These are phyloP conservation scores for Ageneiosus marmoratus DNA, from an alignment of 2,113 vertebrate genomes.

Conservation along the genomic window DNA sequence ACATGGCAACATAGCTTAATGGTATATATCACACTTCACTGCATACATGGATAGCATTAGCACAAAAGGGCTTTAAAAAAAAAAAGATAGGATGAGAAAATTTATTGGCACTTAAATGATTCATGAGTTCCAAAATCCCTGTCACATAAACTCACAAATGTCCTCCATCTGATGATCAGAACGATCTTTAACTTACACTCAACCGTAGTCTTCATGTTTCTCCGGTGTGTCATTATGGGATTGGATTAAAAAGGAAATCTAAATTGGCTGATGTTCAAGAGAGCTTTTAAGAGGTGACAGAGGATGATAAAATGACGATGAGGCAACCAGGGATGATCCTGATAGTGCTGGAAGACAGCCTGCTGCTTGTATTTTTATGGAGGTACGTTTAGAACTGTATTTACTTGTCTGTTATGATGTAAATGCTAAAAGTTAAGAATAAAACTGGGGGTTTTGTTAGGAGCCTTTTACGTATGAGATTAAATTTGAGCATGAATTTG, in stretches of 20 bases:
- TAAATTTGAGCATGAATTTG: background rate
- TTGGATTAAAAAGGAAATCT: conserved; percentile 26
- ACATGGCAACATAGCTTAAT: background rate
- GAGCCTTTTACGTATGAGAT: background rate
- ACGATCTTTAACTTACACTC: conserved; percentile 40
- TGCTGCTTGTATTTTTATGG: background rate
- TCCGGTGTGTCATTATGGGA: background rate
- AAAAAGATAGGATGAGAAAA: conserved; percentile 17
- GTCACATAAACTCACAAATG: conserved; percentile 13
- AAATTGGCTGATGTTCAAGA: conserved; percentile 40
- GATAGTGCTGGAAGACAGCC: background rate
- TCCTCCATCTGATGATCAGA: conserved; percentile 18
- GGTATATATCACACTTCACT: background rate
- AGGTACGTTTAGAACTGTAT: background rate
- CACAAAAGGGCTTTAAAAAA: conserved; percentile 26
- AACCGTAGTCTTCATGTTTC: conserved; percentile 11
- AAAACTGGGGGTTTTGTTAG: background rate
- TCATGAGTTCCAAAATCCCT: conserved; percentile 28
- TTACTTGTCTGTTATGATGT: conserved; percentile 11
- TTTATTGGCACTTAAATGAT: conserved; percentile 41
- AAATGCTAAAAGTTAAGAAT: background rate
- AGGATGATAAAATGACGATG: conserved; percentile 18
- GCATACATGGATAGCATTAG: conserved; percentile 23
- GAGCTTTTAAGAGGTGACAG: conserved; percentile 14
- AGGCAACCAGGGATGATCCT: conserved; percentile 6